phyloP scores from a whole-genome alignment of 2,113 vertebrate species.

The Serilophus lunatus region DNA sequence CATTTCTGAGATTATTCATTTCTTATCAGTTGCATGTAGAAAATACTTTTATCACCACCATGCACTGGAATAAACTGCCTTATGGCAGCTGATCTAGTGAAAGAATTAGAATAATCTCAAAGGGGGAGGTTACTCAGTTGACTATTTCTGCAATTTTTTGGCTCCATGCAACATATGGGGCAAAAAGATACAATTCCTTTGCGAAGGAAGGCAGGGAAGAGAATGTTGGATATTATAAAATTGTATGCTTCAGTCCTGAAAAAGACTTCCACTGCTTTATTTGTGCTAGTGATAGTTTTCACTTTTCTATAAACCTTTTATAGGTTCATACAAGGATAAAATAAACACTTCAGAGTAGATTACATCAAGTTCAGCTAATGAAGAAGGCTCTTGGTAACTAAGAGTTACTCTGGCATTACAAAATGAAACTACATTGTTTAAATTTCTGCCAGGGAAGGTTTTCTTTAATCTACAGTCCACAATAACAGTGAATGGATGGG shows the following conservation, averaged over 20 bases:
- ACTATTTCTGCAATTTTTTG: background rate
- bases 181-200: background rate
- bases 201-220: background rate
- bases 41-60: background rate
- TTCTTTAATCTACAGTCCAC: constrained; percentile 35
- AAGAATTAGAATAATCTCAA: background rate
- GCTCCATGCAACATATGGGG: background rate
- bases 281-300: background rate
- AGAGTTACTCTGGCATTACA: constrained; percentile 10
- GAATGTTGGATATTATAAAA: background rate
- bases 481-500: background rate
- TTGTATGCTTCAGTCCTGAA: background rate
- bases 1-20: background rate
- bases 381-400: background rate
- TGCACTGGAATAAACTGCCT: background rate
- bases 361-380: constrained; percentile 28
- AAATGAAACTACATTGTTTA: constrained; percentile 8
- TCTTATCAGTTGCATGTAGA: background rate
- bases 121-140: background rate
- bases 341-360: constrained; percentile 43
- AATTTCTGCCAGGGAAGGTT: constrained; percentile 5
- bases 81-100: background rate
- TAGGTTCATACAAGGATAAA: constrained; percentile 18
- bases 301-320: background rate
- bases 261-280: background rate